Evolutionary conservation across 2,113 vertebrate species (phyloP), one percentile per base, ranked within the genome.

Genomic region (Cepphus grylle): DNA sequence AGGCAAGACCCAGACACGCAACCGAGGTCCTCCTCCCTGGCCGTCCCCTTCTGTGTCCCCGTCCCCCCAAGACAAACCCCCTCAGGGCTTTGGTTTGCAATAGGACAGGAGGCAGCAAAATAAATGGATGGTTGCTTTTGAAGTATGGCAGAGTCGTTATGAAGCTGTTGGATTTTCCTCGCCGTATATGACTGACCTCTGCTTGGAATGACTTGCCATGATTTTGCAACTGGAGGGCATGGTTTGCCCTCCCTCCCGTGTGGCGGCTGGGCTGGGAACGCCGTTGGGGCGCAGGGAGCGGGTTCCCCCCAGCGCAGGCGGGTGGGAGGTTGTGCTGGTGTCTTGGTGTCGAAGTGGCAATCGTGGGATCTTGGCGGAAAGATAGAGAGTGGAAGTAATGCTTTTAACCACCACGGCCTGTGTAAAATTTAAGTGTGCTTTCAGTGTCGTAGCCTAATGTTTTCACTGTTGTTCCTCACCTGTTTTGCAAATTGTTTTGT

Each of bases 251-350:
- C 1, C 12, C 15, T 29, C 38, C 38, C 45, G 7, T 27, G 12
- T 11, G 2, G 5, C 4, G 1, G 21, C 58, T 16, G 8, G 29
- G 58, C 38, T 70, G 53, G 34, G 5, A 9, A 4, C 0, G 4
- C 34, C 2, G 3, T 3, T 22, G 1, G 1, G 5, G 15, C 5
- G 3, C 1, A 9, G 74, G 65, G 49, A 12, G 34, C 38, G 2
- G 30, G 12, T 47, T 49, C 32, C 49, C 14, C 13, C 16, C 40
- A 19, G n/a, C 10, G 6, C 3, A 1, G 10, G 12, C 2, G 27
- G 43, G 5, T 8, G 34, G 65, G 58, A 71, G 58, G 15, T 32
- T 50, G 17, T 42, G 32, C 32, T 0, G 2, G 3, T 22, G 66
- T 47, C n/a, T 27, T 47, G 69, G 43, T 40, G 53, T 32, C 43